Evolutionary conservation across 2,888 invertebrate species (phyloP).

Genomic region (Lepidochitona cinerea): DNA sequence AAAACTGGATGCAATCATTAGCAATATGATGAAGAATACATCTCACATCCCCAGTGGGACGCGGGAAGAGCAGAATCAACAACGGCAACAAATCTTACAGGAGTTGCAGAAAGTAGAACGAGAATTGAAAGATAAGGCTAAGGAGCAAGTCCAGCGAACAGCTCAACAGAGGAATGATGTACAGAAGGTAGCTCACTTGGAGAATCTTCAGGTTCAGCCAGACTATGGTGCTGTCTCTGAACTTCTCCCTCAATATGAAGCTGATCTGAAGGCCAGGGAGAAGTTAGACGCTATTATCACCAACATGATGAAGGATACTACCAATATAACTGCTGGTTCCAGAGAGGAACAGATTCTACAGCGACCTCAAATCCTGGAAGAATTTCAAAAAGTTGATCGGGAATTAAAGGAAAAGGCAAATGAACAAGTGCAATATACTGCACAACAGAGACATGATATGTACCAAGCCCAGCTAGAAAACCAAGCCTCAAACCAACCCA

Average conservation of each 20-base stretch:
- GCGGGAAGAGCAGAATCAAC: slow-evolving; percentile 77
- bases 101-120: slow-evolving; percentile 81
- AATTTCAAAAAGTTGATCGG: slow-evolving; percentile 80
- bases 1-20: slow-evolving; percentile 58
- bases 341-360: slow-evolving; percentile 78
- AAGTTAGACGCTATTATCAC: slow-evolving; percentile 69
- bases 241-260: slow-evolving; percentile 32
- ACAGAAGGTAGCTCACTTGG: too few species aligned
- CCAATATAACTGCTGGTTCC: slow-evolving; percentile 53
- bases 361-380: slow-evolving; percentile 80
- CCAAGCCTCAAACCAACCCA: slow-evolving; percentile 28
- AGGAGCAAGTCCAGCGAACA: slow-evolving; percentile 58
- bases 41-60: slow-evolving; percentile 54
- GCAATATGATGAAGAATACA: slow-evolving; percentile 70
- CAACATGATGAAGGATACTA: slow-evolving; percentile 69
- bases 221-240: slow-evolving; percentile 40
- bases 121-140: slow-evolving; percentile 77
- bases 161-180: too few species aligned
- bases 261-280: slow-evolving; percentile 65
- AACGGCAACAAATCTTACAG: slow-evolving; percentile 80
- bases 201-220: too few species aligned
- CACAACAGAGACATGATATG: slow-evolving; percentile 39
- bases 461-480: slow-evolving; percentile 43
- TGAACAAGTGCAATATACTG: slow-evolving; percentile 56
- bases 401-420: slow-evolving; percentile 77